phyloP scores from a whole-genome alignment of 2,797 vertebrate species.

The Eptatretus atami region DNA sequence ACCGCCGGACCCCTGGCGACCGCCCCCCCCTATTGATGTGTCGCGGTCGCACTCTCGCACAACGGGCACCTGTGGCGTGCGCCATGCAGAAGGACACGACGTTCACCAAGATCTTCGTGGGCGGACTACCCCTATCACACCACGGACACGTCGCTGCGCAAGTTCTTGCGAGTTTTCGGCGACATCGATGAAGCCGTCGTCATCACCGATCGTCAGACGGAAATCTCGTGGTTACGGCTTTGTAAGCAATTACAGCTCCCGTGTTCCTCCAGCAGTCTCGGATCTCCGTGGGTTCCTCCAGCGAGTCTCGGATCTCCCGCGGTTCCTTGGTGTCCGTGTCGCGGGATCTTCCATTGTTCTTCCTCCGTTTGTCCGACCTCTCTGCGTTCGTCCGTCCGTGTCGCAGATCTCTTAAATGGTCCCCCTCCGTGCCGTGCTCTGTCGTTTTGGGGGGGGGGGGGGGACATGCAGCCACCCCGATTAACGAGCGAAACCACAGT shows the following conservation, averaged over 20 bases:
- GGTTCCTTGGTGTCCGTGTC: too few species aligned
- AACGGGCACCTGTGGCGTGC: slow-evolving; percentile 45
- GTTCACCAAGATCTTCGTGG: slow-evolving; percentile 78
- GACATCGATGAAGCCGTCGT: slow-evolving; percentile 88
- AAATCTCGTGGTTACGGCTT: slow-evolving; percentile 82
- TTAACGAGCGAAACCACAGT: too few species aligned
- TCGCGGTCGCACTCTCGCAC: slow-evolving; percentile 10
- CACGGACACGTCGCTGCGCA: slow-evolving; percentile 55
- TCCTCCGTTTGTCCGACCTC: too few species aligned
- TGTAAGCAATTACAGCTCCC: slow-evolving; percentile 24
- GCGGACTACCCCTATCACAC: slow-evolving; percentile 78
- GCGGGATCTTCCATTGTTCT: too few species aligned
- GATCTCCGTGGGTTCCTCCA: not conserved
- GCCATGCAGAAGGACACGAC: slow-evolving; percentile 72
- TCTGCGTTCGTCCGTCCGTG: too few species aligned
- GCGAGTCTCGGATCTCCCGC: not conserved
- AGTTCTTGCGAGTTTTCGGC: slow-evolving; percentile 72
- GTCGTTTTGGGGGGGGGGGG: too few species aligned
- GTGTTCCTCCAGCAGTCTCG: not conserved
- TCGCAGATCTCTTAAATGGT: too few species aligned
- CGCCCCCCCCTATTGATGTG: not conserved
- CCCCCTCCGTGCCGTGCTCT: too few species aligned
- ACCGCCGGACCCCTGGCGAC: not conserved
- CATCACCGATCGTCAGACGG: slow-evolving; percentile 71
- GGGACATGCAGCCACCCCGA: too few species aligned